Base-by-base conservation (phyloP, 35 echinoderm and acorn worm species). In the Eucidaris tribuloides region DNA sequence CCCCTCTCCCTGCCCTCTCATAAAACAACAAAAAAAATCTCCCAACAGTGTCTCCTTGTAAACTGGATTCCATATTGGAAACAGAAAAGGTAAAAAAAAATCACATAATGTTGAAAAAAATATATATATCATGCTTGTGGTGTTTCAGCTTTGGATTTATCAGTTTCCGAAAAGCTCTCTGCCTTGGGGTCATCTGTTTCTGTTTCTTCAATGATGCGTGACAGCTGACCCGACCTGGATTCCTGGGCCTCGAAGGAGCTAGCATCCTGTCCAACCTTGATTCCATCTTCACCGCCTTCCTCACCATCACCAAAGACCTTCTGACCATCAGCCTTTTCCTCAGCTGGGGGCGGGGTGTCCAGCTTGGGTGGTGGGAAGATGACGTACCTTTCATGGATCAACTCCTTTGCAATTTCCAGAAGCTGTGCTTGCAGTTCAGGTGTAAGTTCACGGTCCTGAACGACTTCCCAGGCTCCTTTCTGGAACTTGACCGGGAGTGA, bases 401-500 rank as follows among this genome's bases (percentile, higher is more conserved):
- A 65, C 60, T 96, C 93, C 15, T 91, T 71, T 0, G 71, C 87
- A 29, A 96, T 96, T 19, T 58, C 46, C 3, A 82, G 46, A 11
- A 96, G 72, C 39, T 79, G 36, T 19, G 28, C 66, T 46, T 79
- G 82, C 28, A 84, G 14, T 49, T 91, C 89, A 60, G 61, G 49
- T 28, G 71, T 84, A 37, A 96, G 39, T 42, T 84, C 46, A 18
- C 91, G 46, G 74, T 96, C 93, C 56, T 96, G 79, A 23, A 91
- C 84, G 9, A 96, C 88, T 43, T 90, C 89, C 84, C 83, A 96
- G 11, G 46, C 81, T 15, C 93, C 93, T 60, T 83, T 78, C 50
- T 91, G 89, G 46, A 96, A 96, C 62, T 91, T 96, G 50, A 96
- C 93, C 7, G 93, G 93, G 18, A 96, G 79, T 24, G 93, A 91